Evolutionary conservation across 1,140 invertebrate species (phyloP), one percentile per base, ranked within the genome.

Genomic region (Colletes latitarsis): DNA sequence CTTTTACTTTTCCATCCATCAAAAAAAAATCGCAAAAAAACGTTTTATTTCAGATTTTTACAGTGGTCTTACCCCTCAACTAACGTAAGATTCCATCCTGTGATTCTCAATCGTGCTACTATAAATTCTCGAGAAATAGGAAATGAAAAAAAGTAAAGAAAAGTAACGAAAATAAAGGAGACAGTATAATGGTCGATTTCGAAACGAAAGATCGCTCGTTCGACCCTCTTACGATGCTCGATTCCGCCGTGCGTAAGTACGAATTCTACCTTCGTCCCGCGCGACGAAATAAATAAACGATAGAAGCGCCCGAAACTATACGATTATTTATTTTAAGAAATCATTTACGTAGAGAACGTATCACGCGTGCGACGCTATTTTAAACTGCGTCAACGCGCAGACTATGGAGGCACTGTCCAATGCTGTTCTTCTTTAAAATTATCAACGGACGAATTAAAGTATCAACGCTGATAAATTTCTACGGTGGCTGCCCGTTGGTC

Each of bases 281-380:
- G n/a, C 30, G 30, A 30, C 4, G 9, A 30, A 57, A 17, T 14
- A 60, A 69, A 57, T n/a, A 21, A 17, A 39, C 9, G 9, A 15
- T 15, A 30, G 49, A 17, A 57, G 30, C 21, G 53, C n/a, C 17
- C 52, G 66, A 67, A 66, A 67, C 64, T 60, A 15, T 19, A 39
- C 12, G 41, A 77, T 52, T 69, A 77, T n/a, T 77, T 77, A 77
- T 70, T 70, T 77, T 52, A 55, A 75, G 72, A 75, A 66, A 75
- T 75, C 62, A 66, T 75, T 55, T 64, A 9, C 41, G 62, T 52
- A 12, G 1, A 12, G 30, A 41, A 14, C 19, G 74, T 46, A 60
- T 60, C 74, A 12, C n/a, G 52, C 52, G 52, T 19, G 19, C 55
- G 19, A 43, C 52, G 64, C 53, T 77, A 71, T 77, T 77, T 77